These are phyloP conservation scores for Platyura marginata DNA, from an alignment of 1,140 invertebrate species.

Conservation along the genomic window DNA sequence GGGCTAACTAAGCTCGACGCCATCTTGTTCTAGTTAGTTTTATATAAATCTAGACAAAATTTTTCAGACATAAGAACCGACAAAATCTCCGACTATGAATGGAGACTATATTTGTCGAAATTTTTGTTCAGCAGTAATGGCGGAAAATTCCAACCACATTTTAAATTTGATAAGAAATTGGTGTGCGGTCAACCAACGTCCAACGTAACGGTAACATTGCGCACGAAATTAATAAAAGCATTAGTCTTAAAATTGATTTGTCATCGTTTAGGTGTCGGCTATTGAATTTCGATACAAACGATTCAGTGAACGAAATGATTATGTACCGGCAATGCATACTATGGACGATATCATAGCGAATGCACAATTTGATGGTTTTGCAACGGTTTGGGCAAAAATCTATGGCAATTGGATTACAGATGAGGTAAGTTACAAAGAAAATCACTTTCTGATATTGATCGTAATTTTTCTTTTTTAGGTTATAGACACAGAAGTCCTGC, in stretches of 20 bases:
- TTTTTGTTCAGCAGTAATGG: conserved; percentile 49
- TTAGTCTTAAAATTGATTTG: too few species aligned
- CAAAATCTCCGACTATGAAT: conserved; percentile 31
- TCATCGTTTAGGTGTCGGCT: conserved; percentile 24
- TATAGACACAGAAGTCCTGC: conserved; percentile 54
- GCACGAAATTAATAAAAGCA: too few species aligned
- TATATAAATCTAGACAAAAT: too few species aligned
- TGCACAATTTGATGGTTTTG: conserved; percentile 32
- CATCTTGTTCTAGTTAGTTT: too few species aligned
- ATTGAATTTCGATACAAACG: conserved; percentile 39
- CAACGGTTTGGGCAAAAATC: conserved; percentile 45
- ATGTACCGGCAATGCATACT: conserved; percentile 54
- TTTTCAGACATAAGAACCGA: too few species aligned
- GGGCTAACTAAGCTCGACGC: too few species aligned
- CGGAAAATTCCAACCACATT: conserved; percentile 45
- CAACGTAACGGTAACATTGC: conserved; percentile 30
- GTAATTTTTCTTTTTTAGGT: conserved; percentile 17
- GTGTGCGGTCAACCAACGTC: conserved; percentile 37
- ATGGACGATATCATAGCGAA: conserved; percentile 34
- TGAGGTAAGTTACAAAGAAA: conserved; percentile 28
- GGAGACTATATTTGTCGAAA: conserved; percentile 40
- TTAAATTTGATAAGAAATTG: conserved; percentile 38
- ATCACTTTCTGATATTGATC: not conserved
- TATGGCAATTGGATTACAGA: conserved; percentile 62
- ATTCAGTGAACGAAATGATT: conserved; percentile 36